Base-by-base conservation (phyloP, 2,888 invertebrate genomes). In the Cybosia mesomella region DNA sequence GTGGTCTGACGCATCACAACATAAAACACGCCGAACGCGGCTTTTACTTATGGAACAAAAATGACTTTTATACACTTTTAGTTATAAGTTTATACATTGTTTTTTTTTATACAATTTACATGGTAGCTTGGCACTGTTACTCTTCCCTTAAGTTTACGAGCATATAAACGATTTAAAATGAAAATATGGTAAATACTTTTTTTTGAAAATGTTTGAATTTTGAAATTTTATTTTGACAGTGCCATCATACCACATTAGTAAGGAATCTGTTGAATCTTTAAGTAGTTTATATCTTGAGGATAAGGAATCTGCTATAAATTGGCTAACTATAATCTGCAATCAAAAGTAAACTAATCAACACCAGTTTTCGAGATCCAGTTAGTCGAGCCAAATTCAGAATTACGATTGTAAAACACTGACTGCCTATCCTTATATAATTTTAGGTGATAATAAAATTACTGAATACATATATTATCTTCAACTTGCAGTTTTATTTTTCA, bases 71-170 rank as follows among this genome's bases (percentile, higher is more conserved):
- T 85, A 84, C 82, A 80, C 75, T 58, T 58, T 34, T 55, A 54
- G 22, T 22, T 11, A 22, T 22, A 22, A 55, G 13, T 24, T 55
- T 21, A 21, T 21, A 53, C 80, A 28, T 5, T 28, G 5, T 86
- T 83, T 87, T 76, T 54, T 86, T 87, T 89, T 87, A 83, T 81
- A 85, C 74, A 80, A 75, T 85, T 85, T 77, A 81, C 22, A 39
- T 54, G 59, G 58, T 59, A 53, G 0, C 22, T 63, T 76, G 81
- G 76, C 79, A 79, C 73, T 79, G 71, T 74, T 62, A 2, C n/a
- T 1, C 15, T 28, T 59, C 54, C 11, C 60, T 39, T 59, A 54
- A 53, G 13, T 64, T 54, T 63, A 34, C 5, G 34, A 59, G 22
- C 22, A 39, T 58, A 58, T 28, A 58, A 34, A 58, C n/a, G n/a